Evolutionary conservation across 1,140 invertebrate species (phyloP).

Genomic region (Drosophila fuyamai): DNA sequence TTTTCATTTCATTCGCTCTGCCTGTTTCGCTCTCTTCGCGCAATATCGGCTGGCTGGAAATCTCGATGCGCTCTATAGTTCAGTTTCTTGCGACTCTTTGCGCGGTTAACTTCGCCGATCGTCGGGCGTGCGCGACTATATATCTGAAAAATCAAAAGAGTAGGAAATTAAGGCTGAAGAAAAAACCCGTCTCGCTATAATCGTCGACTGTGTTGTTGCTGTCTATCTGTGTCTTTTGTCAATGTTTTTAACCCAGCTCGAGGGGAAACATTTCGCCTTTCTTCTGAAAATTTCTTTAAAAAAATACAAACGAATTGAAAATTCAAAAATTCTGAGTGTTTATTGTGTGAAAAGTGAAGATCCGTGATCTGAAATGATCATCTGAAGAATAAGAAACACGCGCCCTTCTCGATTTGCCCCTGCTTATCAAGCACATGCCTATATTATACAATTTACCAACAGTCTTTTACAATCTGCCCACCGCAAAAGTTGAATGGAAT

Average conservation of each 20-base stretch:
- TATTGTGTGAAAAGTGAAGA: constrained; percentile 34
- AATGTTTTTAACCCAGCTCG: constrained; percentile 33
- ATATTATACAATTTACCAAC: constrained; percentile 38
- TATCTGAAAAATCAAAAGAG: constrained; percentile 35
- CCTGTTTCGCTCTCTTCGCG: constrained; percentile 17
- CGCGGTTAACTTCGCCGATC: constrained; percentile 60
- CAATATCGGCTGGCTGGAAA: constrained; percentile 27
- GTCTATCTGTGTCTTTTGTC: constrained; percentile 49
- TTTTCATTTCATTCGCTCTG: constrained; percentile 58
- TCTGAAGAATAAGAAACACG: constrained; percentile 20
- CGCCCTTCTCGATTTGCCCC: constrained; percentile 14
- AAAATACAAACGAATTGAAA: constrained; percentile 9
- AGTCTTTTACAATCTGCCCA: constrained; percentile 38
- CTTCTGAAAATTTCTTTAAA: constrained; percentile 9
- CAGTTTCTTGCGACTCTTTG: constrained; percentile 70
- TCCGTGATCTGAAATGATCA: constrained; percentile 13
- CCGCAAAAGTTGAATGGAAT: constrained; percentile 60
- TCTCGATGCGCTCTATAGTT: constrained; percentile 19
- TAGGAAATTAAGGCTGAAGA: constrained; percentile 28
- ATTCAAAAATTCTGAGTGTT: constrained; percentile 26
- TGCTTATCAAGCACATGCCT: constrained; percentile 37
- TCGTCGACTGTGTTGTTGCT: constrained; percentile 43
- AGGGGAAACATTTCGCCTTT: constrained; percentile 23
- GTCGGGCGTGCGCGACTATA: constrained; percentile 42
- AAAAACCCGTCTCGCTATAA: constrained; percentile 52